phyloP scores from a whole-genome alignment of 2,888 invertebrate species.

The Dolichopus griseipennis region DNA sequence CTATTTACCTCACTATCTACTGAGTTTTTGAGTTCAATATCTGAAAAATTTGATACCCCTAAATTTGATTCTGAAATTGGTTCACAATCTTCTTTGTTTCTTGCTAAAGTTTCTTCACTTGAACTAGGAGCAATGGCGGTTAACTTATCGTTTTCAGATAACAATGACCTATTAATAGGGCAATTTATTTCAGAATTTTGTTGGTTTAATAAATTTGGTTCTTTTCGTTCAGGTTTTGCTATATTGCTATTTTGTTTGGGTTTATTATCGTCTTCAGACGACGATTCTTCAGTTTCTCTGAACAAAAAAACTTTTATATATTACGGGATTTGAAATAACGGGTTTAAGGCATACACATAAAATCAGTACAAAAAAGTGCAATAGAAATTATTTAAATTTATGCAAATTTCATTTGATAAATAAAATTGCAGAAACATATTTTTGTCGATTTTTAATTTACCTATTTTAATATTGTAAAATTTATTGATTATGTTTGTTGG shows the following conservation, averaged over 20 bases:
- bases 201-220: background rate
- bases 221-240: background rate
- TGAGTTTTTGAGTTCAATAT: background rate
- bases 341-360: background rate
- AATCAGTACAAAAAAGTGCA: background rate
- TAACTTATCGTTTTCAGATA: background rate
- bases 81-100: background rate
- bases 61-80: background rate
- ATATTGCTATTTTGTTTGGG: background rate
- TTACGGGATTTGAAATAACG: background rate
- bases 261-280: background rate
- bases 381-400: no score
- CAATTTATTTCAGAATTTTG: background rate
- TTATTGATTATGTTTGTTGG: no score
- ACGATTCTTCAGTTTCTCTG: slow-evolving; percentile 4
- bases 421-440: no score
- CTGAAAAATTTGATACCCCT: background rate
- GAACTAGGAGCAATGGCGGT: background rate
- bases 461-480: no score
- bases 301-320: background rate
- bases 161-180: background rate
- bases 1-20: background rate
- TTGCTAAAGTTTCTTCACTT: background rate
- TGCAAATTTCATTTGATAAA: no score
- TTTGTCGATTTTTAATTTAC: no score